Evolutionary conservation across 2,113 vertebrate species (phyloP).

Genomic region (Melanocharis versteri): DNA sequence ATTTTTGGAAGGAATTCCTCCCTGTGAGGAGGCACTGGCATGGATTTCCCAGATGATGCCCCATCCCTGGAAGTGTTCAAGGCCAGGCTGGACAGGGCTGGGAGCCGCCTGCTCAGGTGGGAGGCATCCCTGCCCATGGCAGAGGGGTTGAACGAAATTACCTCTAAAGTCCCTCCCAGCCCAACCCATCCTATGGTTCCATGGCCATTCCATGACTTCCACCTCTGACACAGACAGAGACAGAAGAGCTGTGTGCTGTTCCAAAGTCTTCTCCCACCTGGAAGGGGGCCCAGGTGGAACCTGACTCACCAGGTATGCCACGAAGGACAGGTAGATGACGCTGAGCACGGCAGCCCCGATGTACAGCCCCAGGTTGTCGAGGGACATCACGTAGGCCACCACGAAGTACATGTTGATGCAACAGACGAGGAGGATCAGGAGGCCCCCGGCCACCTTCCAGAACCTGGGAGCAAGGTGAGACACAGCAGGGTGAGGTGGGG

Average conservation of each 20-base stretch:
- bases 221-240: neutral
- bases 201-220: rapidly evolving
- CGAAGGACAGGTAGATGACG: constrained; percentile 85
- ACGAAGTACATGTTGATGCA: constrained; percentile 96
- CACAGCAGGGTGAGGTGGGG: rapidly evolving
- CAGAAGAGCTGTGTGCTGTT: rapidly evolving
- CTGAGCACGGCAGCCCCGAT: constrained; percentile 80
- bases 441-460: constrained; percentile 85
- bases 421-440: constrained; percentile 85
- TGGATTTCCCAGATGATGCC: neutral
- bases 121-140: rapidly evolving
- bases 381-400: constrained; percentile 81
- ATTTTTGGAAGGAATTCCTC: neutral
- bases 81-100: neutral
- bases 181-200: rapidly evolving
- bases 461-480: constrained; percentile 59
- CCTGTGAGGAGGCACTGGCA: neutral
- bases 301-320: constrained; percentile 88
- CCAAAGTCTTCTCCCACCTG: neutral
- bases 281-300: rapidly evolving
- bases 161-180: rapidly evolving
- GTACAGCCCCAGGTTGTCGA: constrained; percentile 81
- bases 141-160: rapidly evolving
- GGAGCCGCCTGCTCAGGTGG: neutral
- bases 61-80: neutral